phyloP scores from a whole-genome alignment of 2,888 invertebrate genomes.

The Papilio protenor region DNA sequence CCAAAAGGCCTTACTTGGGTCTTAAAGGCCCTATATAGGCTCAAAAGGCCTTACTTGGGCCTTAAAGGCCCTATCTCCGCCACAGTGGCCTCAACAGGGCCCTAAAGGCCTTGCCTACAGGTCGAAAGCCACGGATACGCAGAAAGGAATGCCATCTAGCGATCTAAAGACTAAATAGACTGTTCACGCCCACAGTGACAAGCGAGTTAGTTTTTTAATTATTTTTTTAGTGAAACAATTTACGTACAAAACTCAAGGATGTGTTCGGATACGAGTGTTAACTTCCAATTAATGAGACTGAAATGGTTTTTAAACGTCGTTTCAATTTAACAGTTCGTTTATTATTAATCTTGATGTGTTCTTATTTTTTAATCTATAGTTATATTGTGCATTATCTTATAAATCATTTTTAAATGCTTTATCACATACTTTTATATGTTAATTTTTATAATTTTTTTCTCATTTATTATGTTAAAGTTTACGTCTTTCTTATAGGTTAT shows the following conservation, averaged over 20 bases:
- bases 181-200: slow-evolving; percentile 49
- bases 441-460: slow-evolving; percentile 11
- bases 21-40: slow-evolving; percentile 59
- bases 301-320: slow-evolving; percentile 54
- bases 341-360: slow-evolving; percentile 53
- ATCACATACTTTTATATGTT: slow-evolving; percentile 15
- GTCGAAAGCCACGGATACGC: slow-evolving; percentile 64
- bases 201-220: slow-evolving; percentile 31
- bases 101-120: not conserved
- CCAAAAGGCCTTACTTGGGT: not conserved
- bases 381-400: slow-evolving; percentile 25
- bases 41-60: not conserved
- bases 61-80: slow-evolving; percentile 45
- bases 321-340: slow-evolving; percentile 49
- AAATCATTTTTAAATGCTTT: slow-evolving; percentile 28
- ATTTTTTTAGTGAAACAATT: slow-evolving; percentile 57
- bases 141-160: slow-evolving; percentile 56
- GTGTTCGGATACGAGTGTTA: slow-evolving; percentile 51
- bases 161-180: slow-evolving; percentile 59
- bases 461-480: slow-evolving; percentile 7
- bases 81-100: not conserved
- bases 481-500: slow-evolving; percentile 21
- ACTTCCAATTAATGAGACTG: slow-evolving; percentile 65
- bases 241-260: slow-evolving; percentile 62
- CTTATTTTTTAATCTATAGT: slow-evolving; percentile 50